Evolutionary conservation across 2,888 invertebrate species (phyloP), one percentile per base, ranked within the genome.

Genomic region (Drosophila greeni): DNA sequence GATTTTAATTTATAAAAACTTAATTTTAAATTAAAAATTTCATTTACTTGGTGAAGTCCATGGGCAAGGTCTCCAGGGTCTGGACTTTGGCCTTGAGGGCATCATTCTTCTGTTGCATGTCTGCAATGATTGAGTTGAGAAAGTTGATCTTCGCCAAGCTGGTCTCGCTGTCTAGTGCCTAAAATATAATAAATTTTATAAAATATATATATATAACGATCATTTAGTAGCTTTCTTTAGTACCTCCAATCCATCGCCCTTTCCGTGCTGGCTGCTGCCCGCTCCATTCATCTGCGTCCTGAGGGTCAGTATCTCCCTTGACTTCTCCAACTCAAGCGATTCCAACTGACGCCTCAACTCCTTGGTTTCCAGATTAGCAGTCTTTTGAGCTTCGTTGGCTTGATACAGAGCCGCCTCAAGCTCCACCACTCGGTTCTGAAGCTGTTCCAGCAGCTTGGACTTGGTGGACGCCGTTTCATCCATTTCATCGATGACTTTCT

Each of bases 101-200:
- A 84, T 96, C 95, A 86, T 97, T 97, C 88, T 98, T 98, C 75
- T 92, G 92, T 89, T 97, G 97, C 94, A 98, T 95, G 86, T 98
- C 98, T 29, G 96, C 97, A 80, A 99, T 98, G 76, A 99, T 97
- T 9, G 97, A 95, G 90, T 99, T 98, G 31, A 99, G 91, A 90
- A 99, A 98, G 79, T 94, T 94, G 58, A 96, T 93, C 89, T 95
- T 94, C 11, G 92, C 92, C 16, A 76, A 36, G 49, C 75, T 85
- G 11, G 80, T 84, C 72, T 94, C 93, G 49, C 92, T 90, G 74
- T 91, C 90, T 58, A 43, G 6, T 3, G 53, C n/a, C 70, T 73
- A 37, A 9, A 61, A 53, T 18, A 4, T 3, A 3, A 2, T 2
- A 34, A 16, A 47, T 23, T 11, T 26, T 6, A 20, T 5, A 2